Base-by-base conservation (phyloP, 1,140 invertebrate species). In the Drosophila virilis region DNA sequence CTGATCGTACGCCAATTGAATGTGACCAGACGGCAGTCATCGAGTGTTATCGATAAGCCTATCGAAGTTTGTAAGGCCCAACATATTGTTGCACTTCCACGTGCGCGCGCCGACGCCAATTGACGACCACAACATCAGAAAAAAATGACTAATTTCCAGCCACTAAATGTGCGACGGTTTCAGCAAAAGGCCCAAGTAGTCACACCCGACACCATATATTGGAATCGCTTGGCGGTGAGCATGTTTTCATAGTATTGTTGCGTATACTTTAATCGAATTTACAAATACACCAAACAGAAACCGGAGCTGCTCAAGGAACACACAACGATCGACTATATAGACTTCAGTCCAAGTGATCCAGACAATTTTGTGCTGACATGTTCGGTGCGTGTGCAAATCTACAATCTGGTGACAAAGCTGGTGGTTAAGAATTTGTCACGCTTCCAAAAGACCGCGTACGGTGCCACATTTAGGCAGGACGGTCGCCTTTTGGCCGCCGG, bases 241-340 rank as follows among this genome's bases (percentile, higher is more conserved):
- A 28, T n/a, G 43, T 22, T 28, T 2, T 15, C 12, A 62, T 10
- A 4, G 51, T 43, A 33, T 43, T 40, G 17, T 17, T 55, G n/a
- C 1, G 9, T 6, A 15, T 15, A 52, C 15, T 17, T 2, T 17
- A 54, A 38, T 35, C 17, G 48, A 51, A 69, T 37, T 17, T 43
- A 8, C 15, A 66, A 15, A 22, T 61, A 72, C 60, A 95, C 33
- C 94, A 33, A 77, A 12, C 91, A 98, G 97, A 93, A 95, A 78
- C 97, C 97, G 52, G 96, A 97, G 6, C 94, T 98, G 46, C 94
- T 98, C 0, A 99, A 98, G 93, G 98, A 99, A 93, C 97, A 97
- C 94, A 97, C 97, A 40, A 94, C 96, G 0, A 97, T 99, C 37
- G 97, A 98, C 91, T 96, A 97, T 83, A 95, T 99, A 57, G 96